Conservation (phyloP, 2,113 vertebrate genomes). For the Leptocoma aspasia region DNA sequence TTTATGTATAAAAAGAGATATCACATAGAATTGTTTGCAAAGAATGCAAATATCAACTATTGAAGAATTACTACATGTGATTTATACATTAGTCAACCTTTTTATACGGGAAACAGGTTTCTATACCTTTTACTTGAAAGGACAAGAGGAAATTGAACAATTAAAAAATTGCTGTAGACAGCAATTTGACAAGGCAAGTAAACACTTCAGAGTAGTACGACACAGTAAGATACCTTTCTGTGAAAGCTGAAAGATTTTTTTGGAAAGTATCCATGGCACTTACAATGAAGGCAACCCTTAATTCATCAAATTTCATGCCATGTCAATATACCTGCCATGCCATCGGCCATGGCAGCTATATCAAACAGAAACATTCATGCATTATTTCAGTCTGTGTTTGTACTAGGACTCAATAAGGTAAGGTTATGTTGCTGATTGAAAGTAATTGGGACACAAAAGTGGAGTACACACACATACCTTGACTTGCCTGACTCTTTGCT, state of each 20-base stretch:
- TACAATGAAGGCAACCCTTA: neutral
- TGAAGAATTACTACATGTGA: neutral
- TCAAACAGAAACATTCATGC: neutral
- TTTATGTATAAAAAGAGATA: neutral
- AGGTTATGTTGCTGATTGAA: neutral
- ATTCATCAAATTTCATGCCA: neutral
- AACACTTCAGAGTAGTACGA: neutral
- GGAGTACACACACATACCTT: conserved; percentile 65
- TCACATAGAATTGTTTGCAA: neutral
- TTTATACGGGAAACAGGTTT: neutral
- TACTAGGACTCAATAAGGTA: neutral
- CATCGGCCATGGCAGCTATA: neutral
- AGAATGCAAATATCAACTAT: neutral
- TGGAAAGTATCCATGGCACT: neutral
- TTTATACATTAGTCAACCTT: neutral
- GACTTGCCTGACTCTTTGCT: conserved; percentile 73
- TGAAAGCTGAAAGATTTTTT: neutral
- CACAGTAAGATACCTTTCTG: neutral
- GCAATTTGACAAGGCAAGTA: neutral
- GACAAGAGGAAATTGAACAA: neutral
- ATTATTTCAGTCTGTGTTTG: neutral
- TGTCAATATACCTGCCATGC: neutral
- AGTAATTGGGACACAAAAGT: neutral
- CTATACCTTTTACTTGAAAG: neutral
- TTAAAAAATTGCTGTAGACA: neutral